These are phyloP conservation scores for Sylvicapra grimmia DNA, from an alignment of 2,113 vertebrate species.

Conservation along the genomic window DNA sequence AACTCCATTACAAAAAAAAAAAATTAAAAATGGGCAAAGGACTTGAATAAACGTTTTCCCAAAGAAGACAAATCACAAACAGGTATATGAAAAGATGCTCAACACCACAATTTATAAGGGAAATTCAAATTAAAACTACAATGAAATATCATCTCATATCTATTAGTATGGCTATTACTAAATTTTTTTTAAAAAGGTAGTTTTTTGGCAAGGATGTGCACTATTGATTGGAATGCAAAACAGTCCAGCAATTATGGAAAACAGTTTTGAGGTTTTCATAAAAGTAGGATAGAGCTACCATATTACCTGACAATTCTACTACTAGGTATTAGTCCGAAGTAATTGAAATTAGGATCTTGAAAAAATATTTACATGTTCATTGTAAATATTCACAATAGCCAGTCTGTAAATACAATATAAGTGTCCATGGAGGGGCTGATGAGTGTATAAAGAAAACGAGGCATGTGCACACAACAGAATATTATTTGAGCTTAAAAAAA, in stretches of 20 bases:
- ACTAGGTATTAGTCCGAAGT: background rate
- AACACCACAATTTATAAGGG: background rate
- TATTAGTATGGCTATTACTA: background rate
- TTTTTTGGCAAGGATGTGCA: background rate
- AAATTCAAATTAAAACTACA: background rate
- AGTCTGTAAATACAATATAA: background rate
- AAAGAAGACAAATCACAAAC: background rate
- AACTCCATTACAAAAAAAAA: background rate
- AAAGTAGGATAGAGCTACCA: background rate
- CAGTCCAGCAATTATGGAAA: background rate
- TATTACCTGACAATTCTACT: background rate
- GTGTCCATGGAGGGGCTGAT: background rate
- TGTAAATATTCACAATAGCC: background rate
- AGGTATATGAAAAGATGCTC: background rate
- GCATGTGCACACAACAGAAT: background rate
- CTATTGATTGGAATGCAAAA: background rate
- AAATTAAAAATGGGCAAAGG: background rate
- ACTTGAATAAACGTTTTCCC: background rate
- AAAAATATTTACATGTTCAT: background rate
- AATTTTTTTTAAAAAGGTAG: background rate
- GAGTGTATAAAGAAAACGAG: background rate
- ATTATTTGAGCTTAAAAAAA: background rate
- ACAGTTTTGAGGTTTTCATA: background rate
- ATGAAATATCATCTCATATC: background rate
- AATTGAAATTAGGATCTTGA: background rate